phyloP scores from a whole-genome alignment of 1,140 invertebrate species.

The Caerostris extrusa region DNA sequence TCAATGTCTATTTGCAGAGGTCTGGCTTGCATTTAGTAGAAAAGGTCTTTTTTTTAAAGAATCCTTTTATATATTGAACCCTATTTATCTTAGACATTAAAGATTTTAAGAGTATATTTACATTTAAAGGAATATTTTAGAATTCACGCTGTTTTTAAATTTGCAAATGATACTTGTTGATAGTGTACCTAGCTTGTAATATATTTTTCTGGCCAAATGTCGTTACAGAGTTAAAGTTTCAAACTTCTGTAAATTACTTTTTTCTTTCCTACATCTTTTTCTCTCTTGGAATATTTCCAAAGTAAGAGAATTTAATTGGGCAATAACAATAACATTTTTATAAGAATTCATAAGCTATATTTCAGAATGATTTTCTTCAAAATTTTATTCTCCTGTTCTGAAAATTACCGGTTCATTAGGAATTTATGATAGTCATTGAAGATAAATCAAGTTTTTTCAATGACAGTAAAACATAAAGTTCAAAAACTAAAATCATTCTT shows the following conservation, averaged over 20 bases:
- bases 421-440: no score
- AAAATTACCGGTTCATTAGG: no score
- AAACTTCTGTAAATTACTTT: background rate
- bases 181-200: constrained; percentile 35
- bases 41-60: background rate
- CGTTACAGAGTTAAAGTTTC: background rate
- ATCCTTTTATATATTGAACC: constrained; percentile 16
- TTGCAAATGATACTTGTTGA: constrained; percentile 23
- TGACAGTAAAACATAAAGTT: no score
- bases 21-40: constrained; percentile 19
- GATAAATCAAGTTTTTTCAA: no score
- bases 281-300: background rate
- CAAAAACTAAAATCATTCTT: no score
- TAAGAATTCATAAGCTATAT: background rate
- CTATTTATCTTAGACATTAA: background rate
- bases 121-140: constrained; percentile 37
- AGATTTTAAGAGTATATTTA: constrained; percentile 27
- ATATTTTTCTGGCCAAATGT: constrained; percentile 15
- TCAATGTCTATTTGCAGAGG: background rate
- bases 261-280: background rate
- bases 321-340: background rate
- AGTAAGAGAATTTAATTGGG: background rate
- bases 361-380: background rate
- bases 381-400: no score
- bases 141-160: constrained; percentile 31